These are phyloP conservation scores for Artemia sp. DNA, from an alignment of 2,888 invertebrate species.

Conservation along the genomic window DNA sequence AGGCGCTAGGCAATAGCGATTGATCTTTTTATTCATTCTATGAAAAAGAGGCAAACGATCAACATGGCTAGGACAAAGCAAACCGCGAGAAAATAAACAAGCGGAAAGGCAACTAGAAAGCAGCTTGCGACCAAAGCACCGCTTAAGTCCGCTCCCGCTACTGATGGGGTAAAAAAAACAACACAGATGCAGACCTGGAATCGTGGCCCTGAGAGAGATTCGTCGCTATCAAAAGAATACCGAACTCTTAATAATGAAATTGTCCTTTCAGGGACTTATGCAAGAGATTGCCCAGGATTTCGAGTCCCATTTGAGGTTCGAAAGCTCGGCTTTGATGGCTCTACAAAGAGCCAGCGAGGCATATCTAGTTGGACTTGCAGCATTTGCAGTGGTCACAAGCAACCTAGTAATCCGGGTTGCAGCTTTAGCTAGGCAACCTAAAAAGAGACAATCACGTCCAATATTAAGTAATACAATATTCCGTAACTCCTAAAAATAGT, in stretches of 20 bases:
- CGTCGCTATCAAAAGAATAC: conserved; percentile 38
- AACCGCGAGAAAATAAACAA: conserved; percentile 89
- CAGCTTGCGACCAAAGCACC: conserved; percentile 85
- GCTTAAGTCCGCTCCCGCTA: conserved; percentile 47
- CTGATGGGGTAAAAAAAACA: conserved; percentile 38
- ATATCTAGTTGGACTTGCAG: conserved; percentile 61
- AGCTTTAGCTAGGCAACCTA: too few species aligned
- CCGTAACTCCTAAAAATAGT: too few species aligned
- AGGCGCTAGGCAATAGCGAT: too few species aligned
- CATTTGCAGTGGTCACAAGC: too few species aligned
- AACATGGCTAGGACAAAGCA: conserved; percentile 93
- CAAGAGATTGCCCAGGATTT: too few species aligned
- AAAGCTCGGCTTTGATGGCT: too few species aligned
- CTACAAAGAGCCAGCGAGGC: conserved; percentile 37
- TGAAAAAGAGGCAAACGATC: not conserved
- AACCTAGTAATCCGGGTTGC: too few species aligned
- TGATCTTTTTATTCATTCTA: too few species aligned
- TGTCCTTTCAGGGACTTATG: conserved; percentile 33
- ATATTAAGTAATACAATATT: too few species aligned
- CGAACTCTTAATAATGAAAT: conserved; percentile 36
- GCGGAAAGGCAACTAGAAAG: conserved; percentile 90
- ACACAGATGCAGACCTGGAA: conserved; percentile 37
- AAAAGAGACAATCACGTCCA: too few species aligned
- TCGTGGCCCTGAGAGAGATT: conserved; percentile 37
- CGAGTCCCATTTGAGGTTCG: too few species aligned